Base-by-base conservation (phyloP, 2,797 vertebrate species). In the Parauchenoglanis ngamensis region DNA sequence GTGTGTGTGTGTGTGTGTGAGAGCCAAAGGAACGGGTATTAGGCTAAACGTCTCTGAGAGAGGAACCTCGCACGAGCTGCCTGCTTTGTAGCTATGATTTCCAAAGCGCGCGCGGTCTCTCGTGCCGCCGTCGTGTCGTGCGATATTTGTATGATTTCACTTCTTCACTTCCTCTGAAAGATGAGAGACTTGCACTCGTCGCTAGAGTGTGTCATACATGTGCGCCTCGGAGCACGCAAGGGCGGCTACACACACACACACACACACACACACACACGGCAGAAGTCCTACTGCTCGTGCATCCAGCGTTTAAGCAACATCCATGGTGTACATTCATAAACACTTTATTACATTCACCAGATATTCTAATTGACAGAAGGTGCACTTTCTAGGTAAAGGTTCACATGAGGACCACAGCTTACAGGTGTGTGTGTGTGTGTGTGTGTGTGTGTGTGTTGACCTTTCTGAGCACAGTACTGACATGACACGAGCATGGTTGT, bases 191-290 rank as follows among this genome's bases (percentile, higher is more conserved):
- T 19, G 61, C 72, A 80, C 89, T 91, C 84, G 88, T 91, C 87
- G 86, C 83, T 90, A 89, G 76, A 87, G 44, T 85, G 78, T 90
- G 89, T 90, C 88, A 88, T 90, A 87, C 86, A 78, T 89, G 84
- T 91, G 89, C 86, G 63, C 75, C 85, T 79, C n/a, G n/a, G 52
- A 85, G 72, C 70, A 35, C 72, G 70, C 83, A 85, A 83, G 80
- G 87, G 76, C 83, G 59, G 49, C 78, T 77, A 46, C 79, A 25
- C 77, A 57, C 54, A 59, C 31, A 59, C 54, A 63, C 78, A 67
- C 61, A 31, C 78, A 44, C 56, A 31, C 59, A 57, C 76, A 78
- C 76, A 78, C 17, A 77, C 25, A 77, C 49, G 3, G 57, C 25
- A 82, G 40, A 28, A 63, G 40, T 73, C 78, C 12, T 35, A 3